phyloP scores from a whole-genome alignment of 2,797 vertebrate species.

The Tadarida brasiliensis region DNA sequence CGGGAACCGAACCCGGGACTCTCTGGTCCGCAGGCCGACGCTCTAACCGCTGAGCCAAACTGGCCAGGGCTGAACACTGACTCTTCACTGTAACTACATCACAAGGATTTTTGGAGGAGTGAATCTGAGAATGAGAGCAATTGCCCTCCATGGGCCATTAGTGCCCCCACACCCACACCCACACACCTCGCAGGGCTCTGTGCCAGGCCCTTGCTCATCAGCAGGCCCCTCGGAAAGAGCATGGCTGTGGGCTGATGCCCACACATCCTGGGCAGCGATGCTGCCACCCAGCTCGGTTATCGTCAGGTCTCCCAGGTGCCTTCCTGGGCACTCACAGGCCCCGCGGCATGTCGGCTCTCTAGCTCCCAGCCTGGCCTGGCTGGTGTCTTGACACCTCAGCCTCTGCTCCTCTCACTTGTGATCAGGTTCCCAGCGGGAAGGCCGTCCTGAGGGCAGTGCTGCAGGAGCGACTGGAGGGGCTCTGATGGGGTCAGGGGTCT shows the following conservation, averaged over 20 bases:
- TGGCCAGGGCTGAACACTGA: too few relatives aligned
- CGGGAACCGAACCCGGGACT: too few relatives aligned
- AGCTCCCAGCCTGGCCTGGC: background rate
- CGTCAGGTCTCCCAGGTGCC: background rate
- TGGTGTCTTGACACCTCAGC: background rate
- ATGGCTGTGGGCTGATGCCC: background rate
- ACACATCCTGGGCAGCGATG: background rate
- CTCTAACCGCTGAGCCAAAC: too few relatives aligned
- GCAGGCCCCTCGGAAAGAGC: background rate
- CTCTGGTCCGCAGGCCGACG: too few relatives aligned
- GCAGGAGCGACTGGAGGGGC: background rate
- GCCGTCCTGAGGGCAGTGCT: background rate
- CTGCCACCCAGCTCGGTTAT: background rate
- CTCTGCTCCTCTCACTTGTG: background rate
- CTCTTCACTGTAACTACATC: background rate
- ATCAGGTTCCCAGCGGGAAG: background rate
- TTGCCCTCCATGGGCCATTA: background rate
- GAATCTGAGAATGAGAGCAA: background rate
- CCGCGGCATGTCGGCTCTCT: too few relatives aligned
- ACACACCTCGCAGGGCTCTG: background rate
- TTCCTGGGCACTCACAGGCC: background rate
- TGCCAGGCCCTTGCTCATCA: too few relatives aligned
- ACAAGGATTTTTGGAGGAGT: background rate
- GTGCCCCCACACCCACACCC: background rate
- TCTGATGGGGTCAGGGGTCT: background rate